phyloP scores from a whole-genome alignment of 2,797 vertebrate genomes.

The Graptemys geographica region DNA sequence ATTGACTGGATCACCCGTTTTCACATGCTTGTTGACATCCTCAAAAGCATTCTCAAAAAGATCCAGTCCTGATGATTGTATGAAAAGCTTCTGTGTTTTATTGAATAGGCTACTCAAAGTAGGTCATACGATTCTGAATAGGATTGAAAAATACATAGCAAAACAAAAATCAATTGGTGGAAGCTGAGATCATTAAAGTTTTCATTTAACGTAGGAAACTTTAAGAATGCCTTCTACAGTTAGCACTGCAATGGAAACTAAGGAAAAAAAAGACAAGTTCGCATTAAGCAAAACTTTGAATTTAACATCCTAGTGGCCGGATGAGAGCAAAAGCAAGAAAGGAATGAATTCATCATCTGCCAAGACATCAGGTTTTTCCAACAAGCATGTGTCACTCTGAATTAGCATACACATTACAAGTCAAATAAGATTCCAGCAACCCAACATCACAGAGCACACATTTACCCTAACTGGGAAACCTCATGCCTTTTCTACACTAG shows the following conservation, averaged over 20 bases:
- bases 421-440: not conserved
- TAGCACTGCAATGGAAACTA: not conserved
- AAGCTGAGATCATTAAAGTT: not conserved
- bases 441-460: not conserved
- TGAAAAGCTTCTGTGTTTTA: not conserved
- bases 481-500: accelerated
- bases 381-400: not conserved
- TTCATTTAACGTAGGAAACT: not conserved
- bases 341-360: not conserved
- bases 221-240: not conserved
- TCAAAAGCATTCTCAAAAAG: not conserved
- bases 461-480: not conserved
- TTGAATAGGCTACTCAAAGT: not conserved
- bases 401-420: not conserved
- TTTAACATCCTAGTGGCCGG: not conserved
- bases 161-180: not conserved
- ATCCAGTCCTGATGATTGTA: accelerated
- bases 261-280: not conserved
- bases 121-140: not conserved
- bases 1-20: not conserved
- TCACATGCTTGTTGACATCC: not conserved
- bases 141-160: not conserved
- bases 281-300: not conserved
- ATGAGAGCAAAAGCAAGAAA: not conserved
- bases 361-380: not conserved